phyloP scores from a whole-genome alignment of 1,140 invertebrate genomes.

The Goniozus legneri region DNA sequence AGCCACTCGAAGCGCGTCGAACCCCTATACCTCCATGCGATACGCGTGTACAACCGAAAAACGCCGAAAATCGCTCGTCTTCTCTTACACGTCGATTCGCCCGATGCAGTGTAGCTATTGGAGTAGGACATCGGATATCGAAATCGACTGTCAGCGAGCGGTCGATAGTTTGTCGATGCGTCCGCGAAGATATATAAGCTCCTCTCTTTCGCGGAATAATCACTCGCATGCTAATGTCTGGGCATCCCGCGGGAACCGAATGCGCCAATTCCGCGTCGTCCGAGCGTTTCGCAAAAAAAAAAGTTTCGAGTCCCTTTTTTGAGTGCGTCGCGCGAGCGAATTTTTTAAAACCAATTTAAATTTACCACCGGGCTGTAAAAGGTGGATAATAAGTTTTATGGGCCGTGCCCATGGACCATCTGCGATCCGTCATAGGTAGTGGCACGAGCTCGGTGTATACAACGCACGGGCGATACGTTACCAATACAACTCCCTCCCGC shows the following conservation, averaged over 20 bases:
- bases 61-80: conserved; percentile 5
- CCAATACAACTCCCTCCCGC: neutral
- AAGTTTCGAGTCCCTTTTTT: conserved; percentile 12
- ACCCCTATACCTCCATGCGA: too few relatives aligned
- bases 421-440: conserved; percentile 30
- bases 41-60: too few relatives aligned
- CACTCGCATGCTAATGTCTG: neutral
- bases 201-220: too few relatives aligned
- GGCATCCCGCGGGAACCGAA: neutral
- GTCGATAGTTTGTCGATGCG: too few relatives aligned
- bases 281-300: conserved; percentile 10
- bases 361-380: conserved; percentile 35
- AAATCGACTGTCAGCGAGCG: too few relatives aligned
- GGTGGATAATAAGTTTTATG: conserved; percentile 41
- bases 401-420: conserved; percentile 33
- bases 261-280: neutral
- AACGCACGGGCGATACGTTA: too few relatives aligned
- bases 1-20: conserved; percentile 25
- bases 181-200: too few relatives aligned
- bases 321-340: conserved; percentile 16
- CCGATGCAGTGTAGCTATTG: too few relatives aligned
- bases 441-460: too few relatives aligned
- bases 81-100: too few relatives aligned
- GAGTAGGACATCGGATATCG: too few relatives aligned
- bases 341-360: conserved; percentile 36